Evolutionary conservation across 30 jellyfish, hydroid and myxozoan species (phyloP), one percentile per base, ranked within the genome.

Genomic region (Mastigias papua): DNA sequence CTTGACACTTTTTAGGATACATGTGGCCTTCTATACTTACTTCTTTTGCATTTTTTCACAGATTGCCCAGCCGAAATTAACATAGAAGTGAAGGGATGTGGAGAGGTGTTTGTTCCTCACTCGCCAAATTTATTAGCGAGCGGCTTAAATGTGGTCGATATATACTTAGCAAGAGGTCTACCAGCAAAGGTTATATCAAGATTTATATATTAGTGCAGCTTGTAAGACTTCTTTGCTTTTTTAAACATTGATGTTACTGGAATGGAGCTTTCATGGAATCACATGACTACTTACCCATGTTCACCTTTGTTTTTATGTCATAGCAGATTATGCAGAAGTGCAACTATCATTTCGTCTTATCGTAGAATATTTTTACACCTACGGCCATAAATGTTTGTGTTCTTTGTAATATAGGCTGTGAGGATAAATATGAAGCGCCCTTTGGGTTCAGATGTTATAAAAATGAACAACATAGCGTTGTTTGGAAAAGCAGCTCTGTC

Each of bases 11-110:
- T n/a, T n/a, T n/a, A n/a, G n/a, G n/a, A n/a, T n/a, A n/a, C n/a
- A n/a, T n/a, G n/a, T n/a, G n/a, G n/a, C n/a, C n/a, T n/a, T n/a
- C n/a, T n/a, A n/a, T n/a, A n/a, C n/a, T n/a, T n/a, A n/a, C n/a
- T n/a, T n/a, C n/a, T n/a, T n/a, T n/a, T n/a, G 16, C 16, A 8
- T 68, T 68, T 68, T 4, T 20, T 48, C 74, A n/a, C 61, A 94
- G 98, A 94, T 29, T 89, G 96, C 81, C 98, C 98, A 1, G 83
- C 97, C 1, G 92, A 82, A 60, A 86, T 85, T 33, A 51, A n/a
- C 32, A 86, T 86, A 9, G 97, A 94, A 78, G 70, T 88, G 34
- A 72, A 77, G 31, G 97, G 88, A 17, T 65, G 80, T 60, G 96
- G 96, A 0, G 89, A 77, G n/a, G 78, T 48, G 1, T 89, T 28